Evolutionary conservation across 2,113 vertebrate species (phyloP).

Genomic region (Platysternon megacephalum): DNA sequence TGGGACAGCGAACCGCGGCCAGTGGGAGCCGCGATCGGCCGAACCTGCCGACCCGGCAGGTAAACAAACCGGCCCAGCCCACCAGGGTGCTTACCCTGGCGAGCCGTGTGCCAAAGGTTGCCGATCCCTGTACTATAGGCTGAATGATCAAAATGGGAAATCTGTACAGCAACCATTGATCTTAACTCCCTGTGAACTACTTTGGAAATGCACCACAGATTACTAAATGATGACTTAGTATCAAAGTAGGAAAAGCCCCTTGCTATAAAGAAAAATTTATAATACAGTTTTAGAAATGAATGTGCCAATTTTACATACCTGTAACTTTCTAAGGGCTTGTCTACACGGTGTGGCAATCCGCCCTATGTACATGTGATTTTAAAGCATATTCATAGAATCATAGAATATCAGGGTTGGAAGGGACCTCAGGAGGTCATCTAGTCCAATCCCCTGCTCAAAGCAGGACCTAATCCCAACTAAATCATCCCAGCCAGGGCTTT

Average conservation of each 20-base stretch:
- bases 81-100: too few relatives aligned
- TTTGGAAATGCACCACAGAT: not conserved
- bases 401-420: too few relatives aligned
- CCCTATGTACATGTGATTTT: not conserved
- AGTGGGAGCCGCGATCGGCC: too few relatives aligned
- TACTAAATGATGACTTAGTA: constrained; percentile 24
- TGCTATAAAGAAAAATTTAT: not conserved
- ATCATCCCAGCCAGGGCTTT: too few relatives aligned
- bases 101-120: too few relatives aligned
- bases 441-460: too few relatives aligned
- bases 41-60: too few relatives aligned
- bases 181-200: not conserved
- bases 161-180: not conserved
- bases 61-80: too few relatives aligned
- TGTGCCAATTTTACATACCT: not conserved
- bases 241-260: not conserved
- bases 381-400: too few relatives aligned
- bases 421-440: too few relatives aligned
- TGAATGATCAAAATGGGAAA: not conserved
- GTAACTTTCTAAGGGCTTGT: not conserved
- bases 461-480: too few relatives aligned
- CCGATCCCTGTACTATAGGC: not conserved
- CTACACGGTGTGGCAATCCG: not conserved
- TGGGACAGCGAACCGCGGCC: too few relatives aligned
- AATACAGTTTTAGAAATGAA: constrained; percentile 34